A percentile compares a stretch with the other conserved stretches of the same genome.
These are phyloP conservation scores for Suncus etruscus DNA, from an alignment of 2,113 vertebrate species.

Conservation along the genomic window DNA sequence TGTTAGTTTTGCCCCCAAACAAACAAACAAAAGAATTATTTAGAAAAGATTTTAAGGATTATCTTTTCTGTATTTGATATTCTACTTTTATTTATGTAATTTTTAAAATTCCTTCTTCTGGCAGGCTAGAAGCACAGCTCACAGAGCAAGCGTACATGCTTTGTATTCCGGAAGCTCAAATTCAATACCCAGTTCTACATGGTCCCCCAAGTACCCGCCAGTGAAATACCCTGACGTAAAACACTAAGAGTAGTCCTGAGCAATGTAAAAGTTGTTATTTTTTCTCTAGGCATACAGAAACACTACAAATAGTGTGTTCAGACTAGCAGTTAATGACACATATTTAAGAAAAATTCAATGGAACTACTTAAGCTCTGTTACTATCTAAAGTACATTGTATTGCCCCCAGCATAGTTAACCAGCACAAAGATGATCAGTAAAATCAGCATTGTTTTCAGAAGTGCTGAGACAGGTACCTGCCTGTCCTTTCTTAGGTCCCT, in stretches of 20 bases:
- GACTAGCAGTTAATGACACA: not conserved
- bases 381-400: not conserved
- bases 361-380: not conserved
- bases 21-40: not conserved
- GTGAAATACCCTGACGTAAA: too few species aligned
- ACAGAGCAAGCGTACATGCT: too few species aligned
- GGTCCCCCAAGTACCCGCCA: too few species aligned
- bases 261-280: too few species aligned
- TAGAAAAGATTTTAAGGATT: slow-evolving; percentile 11
- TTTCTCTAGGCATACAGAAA: not conserved
- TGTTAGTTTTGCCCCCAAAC: too few species aligned
- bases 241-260: too few species aligned
- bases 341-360: slow-evolving; percentile 34
- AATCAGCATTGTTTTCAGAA: slow-evolving; percentile 33
- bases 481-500: not conserved
- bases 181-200: too few species aligned
- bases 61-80: slow-evolving; percentile 38
- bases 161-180: too few species aligned
- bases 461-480: not conserved
- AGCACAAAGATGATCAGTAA: not conserved
- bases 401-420: not conserved
- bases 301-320: not conserved
- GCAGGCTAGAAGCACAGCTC: too few species aligned
- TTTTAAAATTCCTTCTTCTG: not conserved
- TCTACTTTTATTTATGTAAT: slow-evolving; percentile 49